phyloP scores from a whole-genome alignment of 2,888 invertebrate genomes.

The Drosophila stalkeri region DNA sequence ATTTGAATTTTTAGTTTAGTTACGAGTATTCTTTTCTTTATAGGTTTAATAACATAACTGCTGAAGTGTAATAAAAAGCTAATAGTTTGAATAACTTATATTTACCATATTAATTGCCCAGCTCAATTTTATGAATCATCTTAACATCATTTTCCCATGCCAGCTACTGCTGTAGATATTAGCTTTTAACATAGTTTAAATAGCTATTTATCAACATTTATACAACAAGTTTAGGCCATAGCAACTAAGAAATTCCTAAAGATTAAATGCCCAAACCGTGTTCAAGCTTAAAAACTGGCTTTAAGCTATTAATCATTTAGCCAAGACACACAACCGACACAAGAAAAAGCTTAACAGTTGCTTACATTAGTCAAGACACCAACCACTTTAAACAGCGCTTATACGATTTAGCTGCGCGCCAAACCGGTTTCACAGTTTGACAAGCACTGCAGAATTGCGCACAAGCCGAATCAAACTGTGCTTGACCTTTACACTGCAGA shows the following conservation, averaged over 20 bases:
- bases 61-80: neutral
- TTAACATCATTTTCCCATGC: neutral
- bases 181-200: neutral
- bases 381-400: neutral
- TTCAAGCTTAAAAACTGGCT: neutral
- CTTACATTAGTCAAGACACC: slow-evolving; percentile 1
- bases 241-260: neutral
- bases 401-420: neutral
- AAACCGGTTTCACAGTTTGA: slow-evolving; percentile 38
- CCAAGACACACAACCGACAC: neutral
- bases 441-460: neutral
- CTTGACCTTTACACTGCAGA: neutral
- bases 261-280: neutral
- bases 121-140: neutral
- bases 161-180: neutral
- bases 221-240: neutral
- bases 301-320: slow-evolving; percentile 8
- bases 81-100: neutral
- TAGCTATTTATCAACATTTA: neutral
- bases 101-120: neutral
- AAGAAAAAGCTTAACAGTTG: neutral
- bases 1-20: neutral
- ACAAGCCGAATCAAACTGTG: neutral
- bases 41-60: neutral
- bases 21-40: neutral